Base-by-base conservation (phyloP, 1,140 invertebrate species). In the Uloborus diversus region DNA sequence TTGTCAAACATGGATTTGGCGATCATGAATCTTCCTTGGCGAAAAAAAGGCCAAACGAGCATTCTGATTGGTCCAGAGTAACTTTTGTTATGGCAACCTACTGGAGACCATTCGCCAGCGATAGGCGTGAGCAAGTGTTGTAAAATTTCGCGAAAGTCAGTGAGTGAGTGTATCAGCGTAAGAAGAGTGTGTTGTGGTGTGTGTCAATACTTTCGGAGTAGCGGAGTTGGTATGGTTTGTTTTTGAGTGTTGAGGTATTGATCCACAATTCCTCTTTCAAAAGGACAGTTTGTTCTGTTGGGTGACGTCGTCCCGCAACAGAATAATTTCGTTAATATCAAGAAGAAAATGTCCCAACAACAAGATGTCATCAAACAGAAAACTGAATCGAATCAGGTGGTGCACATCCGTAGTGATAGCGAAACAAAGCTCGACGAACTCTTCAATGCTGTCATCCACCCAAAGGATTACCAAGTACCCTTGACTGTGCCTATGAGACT, bases 361-460 rank as follows among this genome's bases (percentile, higher is more conserved):
- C 64, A 68, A 59, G 78, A 80, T 65, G 66, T 71, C 32, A 71
- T 80, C 78, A 68, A 71, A 64, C 66, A 80, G 68, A 80, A 71
- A 56, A 68, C 66, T 37, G 47, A 62, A 23, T 28, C 25, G 14
- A 78, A 79, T 51, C 78, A 80, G 28, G 68, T 80, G 23, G 66
- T 80, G 25, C 78, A 71, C 42, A 80, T 80, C 53, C 78, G 78
- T 30, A 80, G 66, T 42, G 78, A 80, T 33, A 70, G 66, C 33
- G 78, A 80, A 80, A 80, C 78, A 4, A 80, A 96, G 87, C 89
- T 99, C 84, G 94, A 97, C 87, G 95, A 94, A 69, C 89, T 98
- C 83, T 98, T 98, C 88, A 96, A 97, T 88, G 94, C 90, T 86
- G 94, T 96, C 84, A 90, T 96, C 81, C 96, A 96, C 87, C 94